A percentile compares a stretch with the other conserved stretches of the same genome.
These are phyloP conservation scores for Sebastes vulpes DNA, from an alignment of 2,797 vertebrate genomes.

Conservation along the genomic window DNA sequence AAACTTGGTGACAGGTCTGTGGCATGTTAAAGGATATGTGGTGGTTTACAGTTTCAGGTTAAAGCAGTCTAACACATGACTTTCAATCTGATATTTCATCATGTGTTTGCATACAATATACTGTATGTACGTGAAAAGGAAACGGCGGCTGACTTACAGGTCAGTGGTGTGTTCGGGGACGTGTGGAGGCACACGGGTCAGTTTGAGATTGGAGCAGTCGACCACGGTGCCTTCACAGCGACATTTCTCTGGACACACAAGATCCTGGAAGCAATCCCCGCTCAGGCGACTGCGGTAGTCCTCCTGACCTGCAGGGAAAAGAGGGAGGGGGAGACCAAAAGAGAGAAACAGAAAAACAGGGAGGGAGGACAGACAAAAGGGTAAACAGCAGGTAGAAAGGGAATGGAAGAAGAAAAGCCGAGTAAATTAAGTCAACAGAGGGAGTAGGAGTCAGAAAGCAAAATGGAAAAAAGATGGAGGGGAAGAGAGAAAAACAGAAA, in stretches of 20 bases:
- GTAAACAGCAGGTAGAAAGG: neutral
- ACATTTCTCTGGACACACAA: slow-evolving; percentile 95
- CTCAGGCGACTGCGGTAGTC: slow-evolving; percentile 95
- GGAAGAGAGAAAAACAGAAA: neutral
- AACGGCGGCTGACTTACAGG: slow-evolving; percentile 87
- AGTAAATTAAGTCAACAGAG: slow-evolving; percentile 6
- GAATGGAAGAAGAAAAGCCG: neutral
- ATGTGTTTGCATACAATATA: neutral
- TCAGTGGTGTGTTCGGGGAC: slow-evolving; percentile 95
- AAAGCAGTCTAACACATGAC: neutral
- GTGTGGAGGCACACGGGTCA: slow-evolving; percentile 90
- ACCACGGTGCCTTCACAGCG: slow-evolving; percentile 96
- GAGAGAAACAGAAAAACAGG: neutral
- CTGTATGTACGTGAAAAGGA: neutral
- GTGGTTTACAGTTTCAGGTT: slow-evolving; percentile 5
- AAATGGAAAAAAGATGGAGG: neutral
- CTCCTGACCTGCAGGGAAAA: slow-evolving; percentile 89
- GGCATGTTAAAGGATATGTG: neutral
- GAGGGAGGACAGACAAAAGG: neutral
- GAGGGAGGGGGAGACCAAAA: slow-evolving; percentile 8
- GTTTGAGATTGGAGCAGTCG: slow-evolving; percentile 96
- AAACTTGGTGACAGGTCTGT: neutral
- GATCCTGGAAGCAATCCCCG: slow-evolving; percentile 95
- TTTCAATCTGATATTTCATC: neutral
- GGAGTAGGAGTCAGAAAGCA: neutral